phyloP scores from a whole-genome alignment of 2,888 invertebrate species.

The Monochamus alternatus region DNA sequence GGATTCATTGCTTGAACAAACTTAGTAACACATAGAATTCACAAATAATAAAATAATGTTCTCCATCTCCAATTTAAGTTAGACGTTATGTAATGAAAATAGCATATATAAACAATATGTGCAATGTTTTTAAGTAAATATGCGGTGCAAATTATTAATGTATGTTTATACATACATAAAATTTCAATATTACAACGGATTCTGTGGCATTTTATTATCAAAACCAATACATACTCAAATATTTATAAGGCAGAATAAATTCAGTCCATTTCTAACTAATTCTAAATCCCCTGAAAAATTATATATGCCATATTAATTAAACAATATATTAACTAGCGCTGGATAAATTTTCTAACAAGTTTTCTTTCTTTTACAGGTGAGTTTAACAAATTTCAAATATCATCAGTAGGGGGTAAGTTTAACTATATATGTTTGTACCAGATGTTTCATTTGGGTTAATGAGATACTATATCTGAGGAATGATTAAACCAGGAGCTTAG shows the following conservation, averaged over 20 bases:
- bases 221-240: neutral
- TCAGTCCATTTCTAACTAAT: neutral
- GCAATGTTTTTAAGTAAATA: neutral
- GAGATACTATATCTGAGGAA: no score
- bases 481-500: no score
- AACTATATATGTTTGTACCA: neutral
- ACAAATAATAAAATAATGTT: no score
- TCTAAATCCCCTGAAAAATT: neutral
- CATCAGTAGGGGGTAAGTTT: conserved; percentile 9
- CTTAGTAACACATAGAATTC: no score
- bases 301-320: neutral
- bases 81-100: no score
- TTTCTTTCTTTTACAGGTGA: conserved; percentile 25
- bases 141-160: neutral
- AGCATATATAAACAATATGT: no score
- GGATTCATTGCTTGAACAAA: no score
- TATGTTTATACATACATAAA: neutral
- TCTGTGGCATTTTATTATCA: neutral
- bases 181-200: neutral
- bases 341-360: neutral
- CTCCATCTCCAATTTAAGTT: no score
- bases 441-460: no score
- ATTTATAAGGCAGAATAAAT: neutral
- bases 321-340: neutral
- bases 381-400: neutral